Evolutionary conservation across 1,140 invertebrate genomes (phyloP).

Genomic region (Adelges cooleyi): DNA sequence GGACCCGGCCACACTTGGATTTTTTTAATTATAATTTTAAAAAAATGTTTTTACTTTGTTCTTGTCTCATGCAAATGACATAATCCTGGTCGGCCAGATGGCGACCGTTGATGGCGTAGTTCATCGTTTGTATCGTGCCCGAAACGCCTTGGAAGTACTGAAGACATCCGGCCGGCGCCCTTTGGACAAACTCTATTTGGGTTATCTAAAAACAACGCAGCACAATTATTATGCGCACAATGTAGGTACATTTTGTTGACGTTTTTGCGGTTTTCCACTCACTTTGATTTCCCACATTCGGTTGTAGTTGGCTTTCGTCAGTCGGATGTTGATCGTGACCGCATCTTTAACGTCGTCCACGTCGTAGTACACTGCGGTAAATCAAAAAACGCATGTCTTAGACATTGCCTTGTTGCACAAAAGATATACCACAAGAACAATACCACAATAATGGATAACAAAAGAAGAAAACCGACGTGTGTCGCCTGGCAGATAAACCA

Average conservation of each 20-base stretch:
- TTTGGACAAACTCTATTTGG: slow-evolving; percentile 57
- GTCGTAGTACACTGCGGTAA: slow-evolving; percentile 52
- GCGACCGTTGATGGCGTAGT: slow-evolving; percentile 65
- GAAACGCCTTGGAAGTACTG: slow-evolving; percentile 53
- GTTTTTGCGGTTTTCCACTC: slow-evolving; percentile 23
- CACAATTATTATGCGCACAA: background rate
- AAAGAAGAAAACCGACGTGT: background rate
- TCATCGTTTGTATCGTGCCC: slow-evolving; percentile 58
- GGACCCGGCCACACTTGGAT: too few species aligned
- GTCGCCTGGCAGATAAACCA: too few species aligned
- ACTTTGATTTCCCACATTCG: slow-evolving; percentile 65
- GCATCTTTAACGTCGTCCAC: slow-evolving; percentile 45
- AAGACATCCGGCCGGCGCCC: slow-evolving; percentile 59
- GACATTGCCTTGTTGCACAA: too few species aligned
- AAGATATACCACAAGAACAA: too few species aligned
- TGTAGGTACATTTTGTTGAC: background rate
- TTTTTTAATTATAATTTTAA: background rate
- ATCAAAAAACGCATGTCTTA: too few species aligned
- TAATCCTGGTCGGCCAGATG: slow-evolving; percentile 68
- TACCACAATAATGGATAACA: too few species aligned
- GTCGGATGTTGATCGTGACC: slow-evolving; percentile 44
- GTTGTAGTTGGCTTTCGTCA: slow-evolving; percentile 46
- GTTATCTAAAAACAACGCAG: slow-evolving; percentile 37
- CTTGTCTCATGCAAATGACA: slow-evolving; percentile 59
- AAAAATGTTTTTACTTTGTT: slow-evolving; percentile 43